phyloP scores from a whole-genome alignment of 1,140 invertebrate genomes.

The Brachionus rubens region DNA sequence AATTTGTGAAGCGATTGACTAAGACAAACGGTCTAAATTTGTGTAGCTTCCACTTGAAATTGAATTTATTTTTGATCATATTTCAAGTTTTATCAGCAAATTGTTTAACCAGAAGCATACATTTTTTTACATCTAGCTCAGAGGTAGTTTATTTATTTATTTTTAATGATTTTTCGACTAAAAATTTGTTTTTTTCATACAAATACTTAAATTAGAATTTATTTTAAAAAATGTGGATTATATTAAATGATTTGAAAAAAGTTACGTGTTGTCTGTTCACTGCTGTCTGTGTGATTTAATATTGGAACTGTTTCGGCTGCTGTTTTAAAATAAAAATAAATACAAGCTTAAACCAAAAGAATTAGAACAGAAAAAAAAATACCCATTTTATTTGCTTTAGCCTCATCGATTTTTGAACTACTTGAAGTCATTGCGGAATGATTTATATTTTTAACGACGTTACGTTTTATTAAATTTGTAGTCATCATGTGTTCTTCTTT shows the following conservation, averaged over 20 bases:
- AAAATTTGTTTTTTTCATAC: too few species aligned
- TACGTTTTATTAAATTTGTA: conserved; percentile 22
- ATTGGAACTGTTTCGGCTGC: conserved; percentile 39
- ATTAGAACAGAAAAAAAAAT: not conserved
- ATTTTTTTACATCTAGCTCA: too few species aligned
- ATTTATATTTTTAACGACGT: conserved; percentile 8
- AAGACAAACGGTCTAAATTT: too few species aligned
- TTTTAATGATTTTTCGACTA: too few species aligned
- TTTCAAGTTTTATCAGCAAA: too few species aligned
- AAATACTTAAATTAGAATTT: too few species aligned
- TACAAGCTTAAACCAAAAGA: not conserved
- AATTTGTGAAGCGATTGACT: too few species aligned
- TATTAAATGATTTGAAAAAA: not conserved
- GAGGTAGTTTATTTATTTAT: too few species aligned
- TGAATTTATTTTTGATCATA: too few species aligned
- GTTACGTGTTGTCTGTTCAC: conserved; percentile 29
- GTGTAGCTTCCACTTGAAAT: too few species aligned
- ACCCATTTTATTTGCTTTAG: conserved; percentile 17
- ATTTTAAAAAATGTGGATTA: too few species aligned
- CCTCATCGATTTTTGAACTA: conserved; percentile 32
- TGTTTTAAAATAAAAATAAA: not conserved
- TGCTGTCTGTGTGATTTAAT: conserved; percentile 15
- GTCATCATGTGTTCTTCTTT: conserved; percentile 5
- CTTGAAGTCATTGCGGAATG: conserved; percentile 3
- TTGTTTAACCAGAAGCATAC: too few species aligned